phyloP scores from a whole-genome alignment of 2,797 vertebrate genomes.

The Girardinus metallicus region DNA sequence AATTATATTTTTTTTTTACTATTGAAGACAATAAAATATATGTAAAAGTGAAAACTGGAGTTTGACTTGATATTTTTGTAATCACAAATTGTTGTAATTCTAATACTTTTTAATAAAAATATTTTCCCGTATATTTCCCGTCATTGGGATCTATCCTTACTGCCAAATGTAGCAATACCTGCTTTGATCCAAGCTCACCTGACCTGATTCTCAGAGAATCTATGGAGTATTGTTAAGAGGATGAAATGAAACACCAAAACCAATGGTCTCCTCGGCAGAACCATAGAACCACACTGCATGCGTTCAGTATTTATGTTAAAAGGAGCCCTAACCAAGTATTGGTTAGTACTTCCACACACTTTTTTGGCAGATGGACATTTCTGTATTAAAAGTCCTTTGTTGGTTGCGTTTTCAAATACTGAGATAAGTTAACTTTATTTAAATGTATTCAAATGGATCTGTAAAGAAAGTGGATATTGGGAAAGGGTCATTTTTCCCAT shows the following conservation, averaged over 20 bases:
- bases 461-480: background rate
- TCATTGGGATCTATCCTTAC: background rate
- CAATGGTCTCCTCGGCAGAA: background rate
- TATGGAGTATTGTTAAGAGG: background rate
- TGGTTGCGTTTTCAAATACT: background rate
- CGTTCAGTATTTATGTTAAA: background rate
- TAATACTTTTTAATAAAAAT: background rate
- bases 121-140: background rate
- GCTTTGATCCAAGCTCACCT: background rate
- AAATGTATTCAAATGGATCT: background rate
- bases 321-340: background rate
- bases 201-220: background rate
- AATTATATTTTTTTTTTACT: conserved; percentile 41
- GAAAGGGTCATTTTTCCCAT: background rate
- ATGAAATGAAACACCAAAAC: background rate
- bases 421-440: background rate
- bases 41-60: conserved; percentile 13
- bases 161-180: background rate
- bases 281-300: background rate
- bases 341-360: background rate
- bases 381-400: background rate
- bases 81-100: background rate
- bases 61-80: background rate
- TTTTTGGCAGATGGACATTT: background rate
- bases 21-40: conserved; percentile 53